Percentiles rank a stretch among this genome's conserved stretches.
These are phyloP conservation scores for Pyralis farinalis DNA, from an alignment of 2,888 invertebrate species.

Conservation along the genomic window DNA sequence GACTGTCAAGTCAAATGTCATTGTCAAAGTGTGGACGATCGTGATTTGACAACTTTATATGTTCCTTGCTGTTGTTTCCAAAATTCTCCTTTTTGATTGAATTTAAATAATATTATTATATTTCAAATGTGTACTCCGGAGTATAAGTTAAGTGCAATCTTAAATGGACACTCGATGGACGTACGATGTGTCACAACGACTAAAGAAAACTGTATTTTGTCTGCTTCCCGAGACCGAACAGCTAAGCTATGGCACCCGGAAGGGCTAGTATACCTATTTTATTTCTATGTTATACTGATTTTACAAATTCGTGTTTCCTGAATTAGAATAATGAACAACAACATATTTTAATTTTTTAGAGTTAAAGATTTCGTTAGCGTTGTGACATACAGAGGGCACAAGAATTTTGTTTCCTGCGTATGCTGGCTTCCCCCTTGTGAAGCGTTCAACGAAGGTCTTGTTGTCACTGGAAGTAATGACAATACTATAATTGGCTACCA, in stretches of 20 bases:
- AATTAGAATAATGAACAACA: too few species aligned
- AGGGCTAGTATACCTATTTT: conserved; percentile 71
- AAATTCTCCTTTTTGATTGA: conserved; percentile 18
- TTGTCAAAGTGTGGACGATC: conserved; percentile 15
- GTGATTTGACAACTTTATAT: conserved; percentile 60
- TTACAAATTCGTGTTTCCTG: conserved; percentile 10
- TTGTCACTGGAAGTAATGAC: conserved; percentile 95
- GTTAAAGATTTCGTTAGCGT: conserved; percentile 82
- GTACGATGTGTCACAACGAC: conserved; percentile 88
- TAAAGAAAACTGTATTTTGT: conserved; percentile 87
- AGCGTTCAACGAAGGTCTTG: conserved; percentile 87
- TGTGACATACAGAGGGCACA: conserved; percentile 88
- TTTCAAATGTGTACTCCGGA: conserved; percentile 70
- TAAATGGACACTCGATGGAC: conserved; percentile 91
- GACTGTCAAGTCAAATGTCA: too few species aligned
- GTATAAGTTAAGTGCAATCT: conserved; percentile 89
- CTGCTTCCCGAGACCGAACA: conserved; percentile 94
- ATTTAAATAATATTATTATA: conserved; percentile 24
- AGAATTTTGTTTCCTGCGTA: conserved; percentile 92
- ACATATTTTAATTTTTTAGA: conserved; percentile 49
- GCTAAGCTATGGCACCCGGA: conserved; percentile 92
- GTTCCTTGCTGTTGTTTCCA: conserved; percentile 26
- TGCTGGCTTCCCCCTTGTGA: conserved; percentile 87
- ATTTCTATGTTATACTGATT: conserved; percentile 10
- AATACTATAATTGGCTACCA: conserved; percentile 90